These are phyloP conservation scores for Mechanitis messenoides DNA, from an alignment of 2,888 invertebrate species.

Conservation along the genomic window DNA sequence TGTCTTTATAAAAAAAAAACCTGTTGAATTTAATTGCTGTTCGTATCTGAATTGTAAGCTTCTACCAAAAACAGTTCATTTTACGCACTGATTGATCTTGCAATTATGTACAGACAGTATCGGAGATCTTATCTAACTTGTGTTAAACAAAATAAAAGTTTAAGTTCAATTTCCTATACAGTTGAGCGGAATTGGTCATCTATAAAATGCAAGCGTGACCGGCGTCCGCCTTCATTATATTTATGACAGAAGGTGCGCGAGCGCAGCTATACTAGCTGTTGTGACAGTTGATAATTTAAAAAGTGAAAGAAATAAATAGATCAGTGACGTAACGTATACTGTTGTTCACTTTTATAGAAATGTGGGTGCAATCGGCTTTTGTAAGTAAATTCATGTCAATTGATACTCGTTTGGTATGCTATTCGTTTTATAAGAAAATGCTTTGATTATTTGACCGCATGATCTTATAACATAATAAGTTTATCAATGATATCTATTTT, in stretches of 20 bases:
- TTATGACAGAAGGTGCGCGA: conserved; percentile 49
- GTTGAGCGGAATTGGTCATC: conserved; percentile 52
- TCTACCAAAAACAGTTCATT: conserved; percentile 9
- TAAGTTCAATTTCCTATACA: conserved; percentile 51
- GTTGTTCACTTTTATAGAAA: conserved; percentile 31
- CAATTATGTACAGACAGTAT: conserved; percentile 45
- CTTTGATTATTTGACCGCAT: no score
- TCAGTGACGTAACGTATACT: conserved; percentile 15
- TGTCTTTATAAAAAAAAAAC: not conserved
- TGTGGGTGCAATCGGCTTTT: conserved; percentile 43
- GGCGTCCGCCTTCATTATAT: conserved; percentile 57
- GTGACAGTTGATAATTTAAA: conserved; percentile 15
- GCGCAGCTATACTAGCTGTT: conserved; percentile 39
- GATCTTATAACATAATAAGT: no score
- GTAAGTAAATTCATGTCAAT: conserved; percentile 30
- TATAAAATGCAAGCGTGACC: conserved; percentile 60
- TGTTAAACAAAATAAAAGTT: conserved; percentile 57
- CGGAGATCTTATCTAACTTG: conserved; percentile 60
- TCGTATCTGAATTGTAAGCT: not conserved
- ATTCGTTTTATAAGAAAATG: no score
- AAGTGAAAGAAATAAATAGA: conserved; percentile 12
- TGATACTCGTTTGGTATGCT: not conserved
- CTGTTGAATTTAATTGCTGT: not conserved
- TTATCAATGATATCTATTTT: no score
- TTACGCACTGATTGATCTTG: conserved; percentile 21